Evolutionary conservation across 1,140 invertebrate species (phyloP).

Genomic region (Ips typographus): DNA sequence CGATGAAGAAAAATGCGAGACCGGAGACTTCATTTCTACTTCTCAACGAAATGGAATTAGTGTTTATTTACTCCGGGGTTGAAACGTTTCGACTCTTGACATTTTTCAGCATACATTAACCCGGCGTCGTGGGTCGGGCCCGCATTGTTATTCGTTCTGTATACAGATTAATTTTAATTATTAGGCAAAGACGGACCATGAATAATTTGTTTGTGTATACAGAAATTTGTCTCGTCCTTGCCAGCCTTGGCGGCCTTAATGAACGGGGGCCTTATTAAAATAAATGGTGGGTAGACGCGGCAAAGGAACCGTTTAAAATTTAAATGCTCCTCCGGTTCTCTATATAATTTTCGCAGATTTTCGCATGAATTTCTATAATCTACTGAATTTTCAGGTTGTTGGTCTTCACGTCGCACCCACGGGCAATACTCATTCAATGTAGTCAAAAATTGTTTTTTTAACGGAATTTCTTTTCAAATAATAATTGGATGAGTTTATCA

Average conservation of each 20-base stretch:
- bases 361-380: slow-evolving; percentile 30
- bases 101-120: slow-evolving; percentile 36
- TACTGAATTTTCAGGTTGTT: slow-evolving; percentile 10
- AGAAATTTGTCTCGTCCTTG: slow-evolving; percentile 36
- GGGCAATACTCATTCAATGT: too few species aligned
- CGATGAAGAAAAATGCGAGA: slow-evolving; percentile 25
- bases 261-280: slow-evolving; percentile 36
- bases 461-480: too few species aligned
- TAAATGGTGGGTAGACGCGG: slow-evolving; percentile 30
- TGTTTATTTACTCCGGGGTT: slow-evolving; percentile 27
- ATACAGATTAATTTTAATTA: slow-evolving; percentile 39
- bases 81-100: slow-evolving; percentile 22
- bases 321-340: slow-evolving; percentile 20
- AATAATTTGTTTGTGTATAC: slow-evolving; percentile 37
- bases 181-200: slow-evolving; percentile 37
- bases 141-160: slow-evolving; percentile 37
- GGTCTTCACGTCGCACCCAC: not conserved
- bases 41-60: slow-evolving; percentile 27
- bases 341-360: slow-evolving; percentile 31
- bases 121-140: slow-evolving; percentile 4
- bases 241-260: slow-evolving; percentile 32
- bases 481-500: too few species aligned
- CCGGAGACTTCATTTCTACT: slow-evolving; percentile 17
- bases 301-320: slow-evolving; percentile 27
- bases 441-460: too few species aligned